A percentile compares a stretch with the other conserved stretches of the same genome.
These are phyloP conservation scores for Marcusenius ussheri DNA, from an alignment of 2,113 vertebrate species.

Conservation along the genomic window DNA sequence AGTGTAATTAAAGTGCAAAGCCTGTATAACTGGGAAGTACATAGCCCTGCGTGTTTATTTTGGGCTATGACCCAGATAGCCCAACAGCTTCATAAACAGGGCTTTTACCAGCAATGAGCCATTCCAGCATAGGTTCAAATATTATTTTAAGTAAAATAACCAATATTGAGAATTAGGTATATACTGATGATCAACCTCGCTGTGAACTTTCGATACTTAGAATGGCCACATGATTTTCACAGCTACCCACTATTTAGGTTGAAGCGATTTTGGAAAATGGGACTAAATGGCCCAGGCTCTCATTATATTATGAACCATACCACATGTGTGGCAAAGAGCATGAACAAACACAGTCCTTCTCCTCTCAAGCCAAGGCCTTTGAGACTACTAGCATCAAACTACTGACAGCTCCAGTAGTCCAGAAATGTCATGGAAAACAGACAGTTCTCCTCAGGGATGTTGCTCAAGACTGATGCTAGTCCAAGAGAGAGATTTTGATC, in stretches of 20 bases:
- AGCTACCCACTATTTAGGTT: not conserved
- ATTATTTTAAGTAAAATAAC: not conserved
- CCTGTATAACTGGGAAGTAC: not conserved
- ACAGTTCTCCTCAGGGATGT: not conserved
- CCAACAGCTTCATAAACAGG: not conserved
- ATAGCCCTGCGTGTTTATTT: not conserved
- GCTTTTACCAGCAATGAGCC: not conserved
- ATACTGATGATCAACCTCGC: not conserved
- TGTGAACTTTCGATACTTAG: not conserved
- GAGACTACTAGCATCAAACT: not conserved
- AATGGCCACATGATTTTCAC: not conserved
- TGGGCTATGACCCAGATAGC: not conserved
- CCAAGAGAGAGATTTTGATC: not conserved
- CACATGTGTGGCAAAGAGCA: not conserved
- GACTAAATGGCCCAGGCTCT: not conserved
- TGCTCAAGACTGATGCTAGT: not conserved
- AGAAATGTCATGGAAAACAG: constrained; percentile 3
- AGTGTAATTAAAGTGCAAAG: not conserved
- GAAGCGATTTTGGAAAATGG: not conserved
- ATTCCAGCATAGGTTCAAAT: not conserved
- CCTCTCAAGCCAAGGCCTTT: not conserved
- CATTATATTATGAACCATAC: not conserved
- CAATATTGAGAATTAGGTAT: not conserved
- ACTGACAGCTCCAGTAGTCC: not conserved
- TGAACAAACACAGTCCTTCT: not conserved